Evolutionary conservation across 2,113 vertebrate genomes (phyloP).

Genomic region (Polyodon spathula): DNA sequence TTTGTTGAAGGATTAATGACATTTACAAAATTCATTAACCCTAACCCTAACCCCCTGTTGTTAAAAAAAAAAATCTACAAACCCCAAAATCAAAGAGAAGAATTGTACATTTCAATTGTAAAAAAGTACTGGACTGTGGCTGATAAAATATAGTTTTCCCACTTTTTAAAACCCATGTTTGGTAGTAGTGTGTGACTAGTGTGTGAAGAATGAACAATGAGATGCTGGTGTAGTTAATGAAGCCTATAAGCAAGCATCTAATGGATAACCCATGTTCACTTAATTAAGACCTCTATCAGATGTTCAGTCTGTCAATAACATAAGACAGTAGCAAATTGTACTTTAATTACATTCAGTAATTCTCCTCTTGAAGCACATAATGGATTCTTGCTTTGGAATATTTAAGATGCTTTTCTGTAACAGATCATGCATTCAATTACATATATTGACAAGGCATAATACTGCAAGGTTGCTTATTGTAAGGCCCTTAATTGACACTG

Average conservation of each 20-base stretch:
- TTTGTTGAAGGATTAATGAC: too few relatives aligned
- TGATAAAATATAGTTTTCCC: too few relatives aligned
- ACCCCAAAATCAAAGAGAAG: too few relatives aligned
- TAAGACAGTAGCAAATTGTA: conserved; percentile 32
- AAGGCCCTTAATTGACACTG: too few relatives aligned
- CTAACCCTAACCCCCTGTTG: too few relatives aligned
- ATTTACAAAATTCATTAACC: too few relatives aligned
- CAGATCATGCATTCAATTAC: conserved; percentile 4
- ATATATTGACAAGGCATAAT: not conserved
- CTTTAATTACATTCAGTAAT: conserved; percentile 41
- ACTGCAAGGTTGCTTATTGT: too few relatives aligned
- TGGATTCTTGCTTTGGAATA: conserved; percentile 7
- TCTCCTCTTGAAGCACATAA: conserved; percentile 13
- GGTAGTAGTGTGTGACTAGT: conserved; percentile 23
- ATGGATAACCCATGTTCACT: conserved; percentile 31
- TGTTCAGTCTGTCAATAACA: conserved; percentile 31
- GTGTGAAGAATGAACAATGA: conserved; percentile 40
- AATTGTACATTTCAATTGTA: too few relatives aligned
- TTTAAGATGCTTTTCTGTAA: not conserved
- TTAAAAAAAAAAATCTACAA: too few relatives aligned
- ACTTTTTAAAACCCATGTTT: too few relatives aligned
- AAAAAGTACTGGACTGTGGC: too few relatives aligned
- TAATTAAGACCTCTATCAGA: conserved; percentile 39
- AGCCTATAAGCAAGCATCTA: conserved; percentile 38
- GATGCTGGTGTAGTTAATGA: conserved; percentile 36